Percentiles rank a stretch among this genome's conserved stretches.
Evolutionary conservation across 2,888 invertebrate species (phyloP).

Genomic region (Drosophila flavopinicola): DNA sequence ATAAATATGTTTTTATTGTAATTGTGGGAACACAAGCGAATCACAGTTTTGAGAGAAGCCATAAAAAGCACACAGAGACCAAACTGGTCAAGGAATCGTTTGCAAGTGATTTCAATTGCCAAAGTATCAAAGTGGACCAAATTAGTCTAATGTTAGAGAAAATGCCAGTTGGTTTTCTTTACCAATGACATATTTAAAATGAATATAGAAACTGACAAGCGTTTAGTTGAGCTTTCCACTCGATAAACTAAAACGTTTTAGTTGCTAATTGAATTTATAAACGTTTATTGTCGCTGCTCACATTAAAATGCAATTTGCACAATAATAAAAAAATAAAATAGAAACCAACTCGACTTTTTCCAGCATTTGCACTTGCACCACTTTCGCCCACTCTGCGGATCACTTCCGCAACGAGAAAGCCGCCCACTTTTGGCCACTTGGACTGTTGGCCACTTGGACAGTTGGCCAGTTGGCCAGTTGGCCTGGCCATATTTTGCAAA

Average conservation of each 20-base stretch:
- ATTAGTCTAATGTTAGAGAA: not conserved
- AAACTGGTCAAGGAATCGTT: not conserved
- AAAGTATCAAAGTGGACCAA: not conserved
- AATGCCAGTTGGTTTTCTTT: not conserved
- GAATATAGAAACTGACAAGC: not conserved
- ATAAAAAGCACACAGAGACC: too few species aligned
- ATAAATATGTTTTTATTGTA: conserved; percentile 29
- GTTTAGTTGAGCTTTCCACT: conserved; percentile 5
- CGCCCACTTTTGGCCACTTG: conserved; percentile 24
- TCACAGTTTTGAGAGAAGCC: not conserved
- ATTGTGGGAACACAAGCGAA: conserved; percentile 39
- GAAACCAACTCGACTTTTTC: not conserved
- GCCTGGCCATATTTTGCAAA: conserved; percentile 55
- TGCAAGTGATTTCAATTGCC: too few species aligned
- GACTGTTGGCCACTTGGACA: conserved; percentile 29
- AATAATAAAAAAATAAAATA: too few species aligned
- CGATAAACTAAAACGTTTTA: conserved; percentile 13
- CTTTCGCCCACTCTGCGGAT: conserved; percentile 64
- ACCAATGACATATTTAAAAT: too few species aligned
- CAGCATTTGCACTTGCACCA: conserved; percentile 55
- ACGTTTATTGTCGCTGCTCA: conserved; percentile 16
- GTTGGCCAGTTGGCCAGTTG: conserved; percentile 38
- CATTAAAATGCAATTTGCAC: conserved; percentile 55
- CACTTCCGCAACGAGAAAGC: conserved; percentile 44
- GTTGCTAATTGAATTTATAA: conserved; percentile 15